Percentiles rank a stretch among this genome's conserved stretches.
Conservation (phyloP, 1,140 invertebrate genomes). For the Nasonia longicornis region DNA sequence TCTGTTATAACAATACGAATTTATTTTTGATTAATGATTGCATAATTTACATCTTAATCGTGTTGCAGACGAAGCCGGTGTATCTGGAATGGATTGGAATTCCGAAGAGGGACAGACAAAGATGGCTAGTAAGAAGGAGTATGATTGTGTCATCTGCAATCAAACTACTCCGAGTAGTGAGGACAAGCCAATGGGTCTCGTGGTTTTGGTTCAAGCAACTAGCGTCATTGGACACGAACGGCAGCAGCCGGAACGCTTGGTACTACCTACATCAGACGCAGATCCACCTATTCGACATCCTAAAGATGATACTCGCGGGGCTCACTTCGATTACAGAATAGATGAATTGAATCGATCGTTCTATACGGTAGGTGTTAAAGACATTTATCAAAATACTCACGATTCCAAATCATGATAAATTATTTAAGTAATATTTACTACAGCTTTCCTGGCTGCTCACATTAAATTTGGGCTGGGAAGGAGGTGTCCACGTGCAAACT, state of each 20-base stretch:
- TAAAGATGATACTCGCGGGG: slow-evolving; percentile 73
- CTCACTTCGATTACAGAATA: slow-evolving; percentile 77
- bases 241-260: slow-evolving; percentile 71
- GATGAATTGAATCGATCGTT: slow-evolving; percentile 81
- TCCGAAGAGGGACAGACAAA: slow-evolving; percentile 71
- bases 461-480: slow-evolving; percentile 91
- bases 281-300: slow-evolving; percentile 66
- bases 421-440: not conserved
- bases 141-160: slow-evolving; percentile 96
- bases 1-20: not conserved
- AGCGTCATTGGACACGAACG: slow-evolving; percentile 84
- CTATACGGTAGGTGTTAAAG: slow-evolving; percentile 72
- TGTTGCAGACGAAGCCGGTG: slow-evolving; percentile 65
- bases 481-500: slow-evolving; percentile 94
- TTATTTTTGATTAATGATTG: not conserved
- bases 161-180: slow-evolving; percentile 87
- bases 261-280: slow-evolving; percentile 77
- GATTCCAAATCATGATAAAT: not conserved
- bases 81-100: slow-evolving; percentile 77
- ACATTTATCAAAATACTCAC: not conserved
- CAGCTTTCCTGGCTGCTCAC: slow-evolving; percentile 81
- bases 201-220: slow-evolving; percentile 88
- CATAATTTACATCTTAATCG: not conserved
- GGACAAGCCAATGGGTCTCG: slow-evolving; percentile 90
- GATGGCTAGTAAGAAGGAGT: slow-evolving; percentile 78